phyloP scores from a whole-genome alignment of 2,113 vertebrate species.

The Ceyx melanurus region DNA sequence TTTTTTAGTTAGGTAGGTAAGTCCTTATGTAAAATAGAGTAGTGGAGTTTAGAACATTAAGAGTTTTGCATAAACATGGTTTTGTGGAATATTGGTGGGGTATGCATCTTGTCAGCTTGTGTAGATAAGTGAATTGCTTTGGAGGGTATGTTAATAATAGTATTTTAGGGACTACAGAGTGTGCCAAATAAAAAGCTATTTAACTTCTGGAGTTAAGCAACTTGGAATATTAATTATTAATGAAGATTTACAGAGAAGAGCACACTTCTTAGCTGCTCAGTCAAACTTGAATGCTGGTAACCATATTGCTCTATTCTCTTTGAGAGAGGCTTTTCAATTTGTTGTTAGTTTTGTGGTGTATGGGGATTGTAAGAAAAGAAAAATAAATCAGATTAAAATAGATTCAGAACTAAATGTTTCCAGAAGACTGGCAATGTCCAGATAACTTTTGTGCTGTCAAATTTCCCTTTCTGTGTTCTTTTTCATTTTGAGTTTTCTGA shows the following conservation, averaged over 20 bases:
- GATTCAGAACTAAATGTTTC: background rate
- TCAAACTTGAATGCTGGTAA: background rate
- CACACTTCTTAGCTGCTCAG: background rate
- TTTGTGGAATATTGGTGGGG: background rate
- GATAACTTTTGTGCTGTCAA: background rate
- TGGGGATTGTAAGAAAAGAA: background rate
- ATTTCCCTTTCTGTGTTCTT: background rate
- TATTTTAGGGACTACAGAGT: background rate
- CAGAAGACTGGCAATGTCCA: background rate
- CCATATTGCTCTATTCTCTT: background rate
- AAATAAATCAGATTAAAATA: background rate
- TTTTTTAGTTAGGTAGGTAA: background rate
- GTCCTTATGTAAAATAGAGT: background rate
- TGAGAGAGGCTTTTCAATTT: background rate
- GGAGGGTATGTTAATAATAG: background rate
- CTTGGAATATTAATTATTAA: background rate
- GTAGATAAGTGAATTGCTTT: background rate
- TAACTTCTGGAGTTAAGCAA: background rate
- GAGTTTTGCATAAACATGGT: background rate
- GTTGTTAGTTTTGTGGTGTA: background rate
- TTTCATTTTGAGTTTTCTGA: background rate
- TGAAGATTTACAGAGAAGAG: background rate
- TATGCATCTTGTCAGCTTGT: background rate
- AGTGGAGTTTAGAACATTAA: background rate
- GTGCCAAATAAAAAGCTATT: background rate